Conservation (phyloP, 2,888 invertebrate genomes). For the Patella ulyssiponensis region DNA sequence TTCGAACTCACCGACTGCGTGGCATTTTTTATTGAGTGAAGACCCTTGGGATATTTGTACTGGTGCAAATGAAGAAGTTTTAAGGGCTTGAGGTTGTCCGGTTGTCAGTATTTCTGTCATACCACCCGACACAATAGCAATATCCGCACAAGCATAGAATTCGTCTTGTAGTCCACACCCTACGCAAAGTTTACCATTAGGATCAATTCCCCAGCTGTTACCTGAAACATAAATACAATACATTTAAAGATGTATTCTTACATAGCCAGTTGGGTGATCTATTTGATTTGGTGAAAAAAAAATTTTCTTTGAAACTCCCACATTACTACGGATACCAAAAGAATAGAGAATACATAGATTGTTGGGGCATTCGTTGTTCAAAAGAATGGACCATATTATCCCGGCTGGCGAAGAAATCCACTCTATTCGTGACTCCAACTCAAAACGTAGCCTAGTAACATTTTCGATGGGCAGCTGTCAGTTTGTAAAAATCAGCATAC, state of each 20-base stretch:
- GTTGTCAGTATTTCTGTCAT: neutral
- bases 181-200: neutral
- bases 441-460: too few species aligned
- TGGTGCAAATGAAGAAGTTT: neutral
- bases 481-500: too few species aligned
- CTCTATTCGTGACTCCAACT: too few species aligned
- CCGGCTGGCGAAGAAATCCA: too few species aligned
- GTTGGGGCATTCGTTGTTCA: too few species aligned
- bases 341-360: too few species aligned
- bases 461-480: too few species aligned
- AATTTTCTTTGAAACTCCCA: too few species aligned
- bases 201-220: neutral
- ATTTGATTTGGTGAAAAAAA: too few species aligned
- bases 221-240: neutral
- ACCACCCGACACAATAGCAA: neutral
- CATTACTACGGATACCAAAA: too few species aligned
- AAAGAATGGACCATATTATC: too few species aligned
- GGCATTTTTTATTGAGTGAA: neutral
- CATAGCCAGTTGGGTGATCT: too few species aligned
- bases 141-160: neutral
- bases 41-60: neutral
- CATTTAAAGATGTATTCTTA: neutral
- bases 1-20: neutral
- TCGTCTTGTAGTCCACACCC: slow-evolving; percentile 1
- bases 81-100: neutral